Base-by-base conservation (phyloP, 2,797 vertebrate genomes). In the Sternarchorhynchus goeldii region DNA sequence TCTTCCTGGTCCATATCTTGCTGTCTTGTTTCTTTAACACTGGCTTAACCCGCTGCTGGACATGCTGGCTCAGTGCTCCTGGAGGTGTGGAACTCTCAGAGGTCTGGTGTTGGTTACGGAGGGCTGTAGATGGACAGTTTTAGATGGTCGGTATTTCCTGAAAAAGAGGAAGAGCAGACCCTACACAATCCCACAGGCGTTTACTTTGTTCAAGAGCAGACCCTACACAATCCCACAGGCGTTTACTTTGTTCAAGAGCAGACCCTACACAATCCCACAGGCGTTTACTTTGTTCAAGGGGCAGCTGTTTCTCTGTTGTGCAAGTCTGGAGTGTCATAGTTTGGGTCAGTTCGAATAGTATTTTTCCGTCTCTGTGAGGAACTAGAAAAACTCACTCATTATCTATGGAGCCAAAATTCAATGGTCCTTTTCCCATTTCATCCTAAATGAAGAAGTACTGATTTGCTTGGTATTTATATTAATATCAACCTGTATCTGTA, bases 1-100 rank as follows among this genome's bases (percentile, higher is more conserved):
- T 75, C 83, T 86, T 81, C 82, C 41, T 85, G 75, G 59, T 59
- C 62, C 68, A 36, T 75, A 77, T 71, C 69, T 71, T 69, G 41
- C 56, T 25, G 7, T 76, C 31, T 70, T 60, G 55, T 76, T 65
- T 34, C 64, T 53, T 50, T 45, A 50, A 17, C 69, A 36, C 36
- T 62, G 68, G 31, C 29, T 60, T 41, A 45, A n/a, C 25, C 62
- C 29, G 55, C 71, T 36, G 36, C 39, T 41, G 53, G n/a, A 57
- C 65, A 65, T 18, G 41, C 75, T 72, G 67, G 20, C 41, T 64
- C 53, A 76, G 10, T 45, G 32, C 31, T 67, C 34, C 63, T 58
- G 34, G 5, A 12, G 53, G 34, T 76, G n/a, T 77, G 45, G 60
- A 50, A 50, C 34, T 32, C 45, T 4, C 31, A 20, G 53, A 12